Conservation (phyloP, 2,797 vertebrate genomes). For the Argya squamiceps region DNA sequence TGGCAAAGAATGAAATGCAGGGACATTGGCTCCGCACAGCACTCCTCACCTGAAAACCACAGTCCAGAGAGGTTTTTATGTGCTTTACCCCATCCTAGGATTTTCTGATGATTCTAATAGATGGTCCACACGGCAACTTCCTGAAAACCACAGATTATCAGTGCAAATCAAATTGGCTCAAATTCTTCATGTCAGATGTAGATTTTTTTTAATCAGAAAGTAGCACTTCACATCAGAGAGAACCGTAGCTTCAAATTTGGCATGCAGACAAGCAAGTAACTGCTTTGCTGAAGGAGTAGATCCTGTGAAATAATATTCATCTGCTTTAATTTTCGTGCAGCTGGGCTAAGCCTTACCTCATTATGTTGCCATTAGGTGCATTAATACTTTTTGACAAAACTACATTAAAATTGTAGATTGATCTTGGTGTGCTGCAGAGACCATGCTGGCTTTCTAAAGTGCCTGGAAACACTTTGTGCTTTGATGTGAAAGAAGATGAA, state of each 20-base stretch:
- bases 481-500: not conserved
- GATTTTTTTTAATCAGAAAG: not conserved
- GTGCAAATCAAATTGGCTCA: not conserved
- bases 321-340: constrained; percentile 47
- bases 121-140: not conserved
- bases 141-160: not conserved
- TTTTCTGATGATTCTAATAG: not conserved
- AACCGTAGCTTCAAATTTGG: not conserved
- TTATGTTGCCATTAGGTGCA: constrained; percentile 48
- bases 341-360: constrained; percentile 46
- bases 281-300: not conserved
- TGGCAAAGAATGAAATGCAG: not conserved
- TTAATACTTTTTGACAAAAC: constrained; percentile 50
- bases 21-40: not conserved
- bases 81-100: not conserved
- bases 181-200: not conserved
- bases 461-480: constrained; percentile 7
- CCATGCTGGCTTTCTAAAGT: constrained; percentile 8
- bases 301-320: constrained; percentile 45
- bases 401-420: constrained; percentile 38
- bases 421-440: not conserved
- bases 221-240: not conserved
- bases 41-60: not conserved
- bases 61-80: not conserved
- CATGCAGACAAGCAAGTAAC: not conserved